Percentiles rank a stretch among this genome's conserved stretches.
phyloP scores from a whole-genome alignment of 2,797 vertebrate genomes.

The Chrosomus eos region DNA sequence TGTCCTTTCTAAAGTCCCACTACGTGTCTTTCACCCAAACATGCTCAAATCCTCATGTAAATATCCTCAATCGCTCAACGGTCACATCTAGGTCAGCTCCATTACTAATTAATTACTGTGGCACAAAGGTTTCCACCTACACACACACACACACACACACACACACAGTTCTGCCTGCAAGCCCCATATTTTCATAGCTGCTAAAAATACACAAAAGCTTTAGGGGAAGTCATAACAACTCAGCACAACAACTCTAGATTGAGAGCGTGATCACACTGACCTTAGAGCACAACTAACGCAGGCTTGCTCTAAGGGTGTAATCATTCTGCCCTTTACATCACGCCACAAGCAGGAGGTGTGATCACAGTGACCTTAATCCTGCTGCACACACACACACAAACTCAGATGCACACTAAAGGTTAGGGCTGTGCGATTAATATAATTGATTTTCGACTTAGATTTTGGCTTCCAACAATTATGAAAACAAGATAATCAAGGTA shows the following conservation, averaged over 20 bases:
- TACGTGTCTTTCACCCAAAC: conserved; percentile 59
- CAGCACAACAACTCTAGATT: conserved; percentile 31
- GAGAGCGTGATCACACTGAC: conserved; percentile 30
- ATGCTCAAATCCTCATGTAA: conserved; percentile 19
- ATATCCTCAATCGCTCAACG: conserved; percentile 65
- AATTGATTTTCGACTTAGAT: background rate
- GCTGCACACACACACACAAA: conserved; percentile 16
- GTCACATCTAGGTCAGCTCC: conserved; percentile 77
- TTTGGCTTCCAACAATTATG: background rate
- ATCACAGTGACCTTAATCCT: conserved; percentile 26
- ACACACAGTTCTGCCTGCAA: conserved; percentile 35
- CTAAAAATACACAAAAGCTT: conserved; percentile 65
- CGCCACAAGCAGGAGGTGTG: conserved; percentile 1
- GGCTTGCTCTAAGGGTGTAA: conserved; percentile 4
- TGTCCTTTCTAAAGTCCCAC: conserved; percentile 63
- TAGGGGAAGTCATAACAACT: conserved; percentile 50
- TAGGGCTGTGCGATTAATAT: background rate
- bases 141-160: conserved; percentile 53
- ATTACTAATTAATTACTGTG: conserved; percentile 79
- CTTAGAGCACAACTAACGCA: background rate
- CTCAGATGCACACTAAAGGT: conserved; percentile 4
- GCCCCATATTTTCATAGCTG: conserved; percentile 38
- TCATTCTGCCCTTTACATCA: conserved; percentile 20
- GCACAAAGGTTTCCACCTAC: conserved; percentile 56
- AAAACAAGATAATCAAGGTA: background rate